Percentiles rank a stretch among this genome's conserved stretches.
Evolutionary conservation across 2,797 vertebrate genomes (phyloP).

Genomic region (Falco columbarius): DNA sequence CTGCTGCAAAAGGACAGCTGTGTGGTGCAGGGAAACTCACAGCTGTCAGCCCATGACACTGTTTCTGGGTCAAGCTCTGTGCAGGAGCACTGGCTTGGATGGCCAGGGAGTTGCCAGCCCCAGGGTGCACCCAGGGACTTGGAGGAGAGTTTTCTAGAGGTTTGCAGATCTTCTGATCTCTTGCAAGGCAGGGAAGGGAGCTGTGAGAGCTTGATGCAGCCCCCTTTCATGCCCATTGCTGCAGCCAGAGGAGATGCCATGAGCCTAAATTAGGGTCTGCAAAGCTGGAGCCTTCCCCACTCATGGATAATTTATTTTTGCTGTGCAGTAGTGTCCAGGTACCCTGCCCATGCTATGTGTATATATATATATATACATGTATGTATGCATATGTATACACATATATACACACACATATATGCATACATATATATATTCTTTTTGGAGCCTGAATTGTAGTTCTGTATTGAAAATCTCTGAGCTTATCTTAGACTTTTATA

Average conservation of each 20-base stretch:
- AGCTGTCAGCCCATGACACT: background rate
- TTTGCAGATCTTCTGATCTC: background rate
- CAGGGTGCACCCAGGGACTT: background rate
- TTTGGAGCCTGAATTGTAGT: background rate
- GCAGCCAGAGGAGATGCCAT: background rate
- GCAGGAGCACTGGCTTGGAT: background rate
- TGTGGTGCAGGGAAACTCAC: background rate
- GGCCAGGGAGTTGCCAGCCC: rapidly evolving
- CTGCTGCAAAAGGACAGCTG: background rate
- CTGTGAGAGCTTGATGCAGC: background rate
- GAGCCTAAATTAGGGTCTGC: background rate
- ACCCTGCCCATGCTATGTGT: background rate
- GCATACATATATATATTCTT: background rate
- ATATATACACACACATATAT: too few relatives aligned
- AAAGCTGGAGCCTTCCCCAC: background rate
- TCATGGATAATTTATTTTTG: background rate
- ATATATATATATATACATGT: background rate
- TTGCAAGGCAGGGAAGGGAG: background rate
- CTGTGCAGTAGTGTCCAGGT: background rate
- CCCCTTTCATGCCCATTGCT: background rate
- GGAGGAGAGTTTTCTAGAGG: background rate
- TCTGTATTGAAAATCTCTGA: background rate
- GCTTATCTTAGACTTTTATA: background rate
- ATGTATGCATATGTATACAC: too few relatives aligned
- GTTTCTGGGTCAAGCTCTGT: background rate